Evolutionary conservation across 1,140 invertebrate species (phyloP).

Genomic region (Patella vulgata): DNA sequence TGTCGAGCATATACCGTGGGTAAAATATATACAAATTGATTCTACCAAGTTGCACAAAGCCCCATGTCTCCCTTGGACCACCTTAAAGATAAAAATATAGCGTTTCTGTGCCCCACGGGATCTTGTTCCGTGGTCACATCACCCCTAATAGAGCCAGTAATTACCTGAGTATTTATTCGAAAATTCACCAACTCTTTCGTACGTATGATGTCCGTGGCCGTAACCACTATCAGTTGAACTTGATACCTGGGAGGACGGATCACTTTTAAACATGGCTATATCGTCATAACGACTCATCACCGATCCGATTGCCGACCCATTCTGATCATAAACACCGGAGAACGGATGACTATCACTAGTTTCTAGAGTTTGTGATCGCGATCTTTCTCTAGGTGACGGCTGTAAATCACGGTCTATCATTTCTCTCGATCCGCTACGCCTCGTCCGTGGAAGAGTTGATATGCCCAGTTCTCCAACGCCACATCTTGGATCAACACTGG

Average conservation of each 20-base stretch:
- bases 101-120: too few relatives aligned
- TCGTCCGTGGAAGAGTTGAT: too few relatives aligned
- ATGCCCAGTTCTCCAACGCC: too few relatives aligned
- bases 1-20: too few relatives aligned
- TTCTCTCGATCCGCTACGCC: too few relatives aligned
- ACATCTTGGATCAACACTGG: too few relatives aligned
- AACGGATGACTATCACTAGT: slow-evolving; percentile 22
- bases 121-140: too few relatives aligned
- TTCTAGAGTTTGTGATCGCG: neutral
- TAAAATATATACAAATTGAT: too few relatives aligned
- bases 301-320: slow-evolving; percentile 33
- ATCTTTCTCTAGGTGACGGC: neutral
- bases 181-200: slow-evolving; percentile 46
- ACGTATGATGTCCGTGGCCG: slow-evolving; percentile 49
- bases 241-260: slow-evolving; percentile 60
- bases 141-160: too few relatives aligned
- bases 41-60: too few relatives aligned
- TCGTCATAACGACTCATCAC: slow-evolving; percentile 52
- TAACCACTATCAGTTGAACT: slow-evolving; percentile 65
- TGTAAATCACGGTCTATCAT: neutral
- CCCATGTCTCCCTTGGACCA: too few relatives aligned
- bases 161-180: slow-evolving; percentile 46
- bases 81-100: too few relatives aligned
- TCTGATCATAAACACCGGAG: slow-evolving; percentile 32
- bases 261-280: slow-evolving; percentile 53